Evolutionary conservation across 2,797 vertebrate species (phyloP).

Genomic region (Parauchenoglanis ngamensis): DNA sequence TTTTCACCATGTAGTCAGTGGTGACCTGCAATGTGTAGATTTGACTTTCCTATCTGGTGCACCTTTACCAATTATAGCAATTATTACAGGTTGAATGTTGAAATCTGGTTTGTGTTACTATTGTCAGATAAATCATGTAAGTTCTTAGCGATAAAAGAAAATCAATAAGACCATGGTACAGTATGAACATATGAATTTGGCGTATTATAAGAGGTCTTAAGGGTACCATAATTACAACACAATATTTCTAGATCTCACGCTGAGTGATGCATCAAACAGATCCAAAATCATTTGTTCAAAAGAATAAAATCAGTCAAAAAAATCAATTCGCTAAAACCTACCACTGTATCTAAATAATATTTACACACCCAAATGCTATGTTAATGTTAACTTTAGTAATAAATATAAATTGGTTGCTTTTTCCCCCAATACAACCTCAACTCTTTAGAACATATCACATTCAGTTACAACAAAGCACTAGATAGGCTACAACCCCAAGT

Average conservation of each 20-base stretch:
- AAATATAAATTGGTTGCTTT: neutral
- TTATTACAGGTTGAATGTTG: neutral
- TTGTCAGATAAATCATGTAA: neutral
- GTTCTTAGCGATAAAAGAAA: neutral
- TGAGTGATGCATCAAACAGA: neutral
- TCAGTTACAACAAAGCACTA: neutral
- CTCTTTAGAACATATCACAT: neutral
- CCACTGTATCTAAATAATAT: neutral
- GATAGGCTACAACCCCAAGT: neutral
- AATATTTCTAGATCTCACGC: neutral
- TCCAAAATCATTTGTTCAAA: neutral
- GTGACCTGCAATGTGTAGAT: neutral
- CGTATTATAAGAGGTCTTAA: neutral
- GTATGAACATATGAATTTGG: neutral
- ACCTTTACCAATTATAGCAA: neutral
- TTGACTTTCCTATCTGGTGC: neutral
- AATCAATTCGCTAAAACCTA: neutral
- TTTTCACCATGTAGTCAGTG: neutral
- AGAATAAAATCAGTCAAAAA: neutral
- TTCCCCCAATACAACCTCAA: neutral
- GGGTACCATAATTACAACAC: neutral
- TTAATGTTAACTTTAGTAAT: neutral
- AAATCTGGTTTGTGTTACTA: neutral
- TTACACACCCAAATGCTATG: neutral
- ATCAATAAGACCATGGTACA: neutral